Evolutionary conservation across 2,113 vertebrate species (phyloP).

Genomic region (Phrynosoma platyrhinos): DNA sequence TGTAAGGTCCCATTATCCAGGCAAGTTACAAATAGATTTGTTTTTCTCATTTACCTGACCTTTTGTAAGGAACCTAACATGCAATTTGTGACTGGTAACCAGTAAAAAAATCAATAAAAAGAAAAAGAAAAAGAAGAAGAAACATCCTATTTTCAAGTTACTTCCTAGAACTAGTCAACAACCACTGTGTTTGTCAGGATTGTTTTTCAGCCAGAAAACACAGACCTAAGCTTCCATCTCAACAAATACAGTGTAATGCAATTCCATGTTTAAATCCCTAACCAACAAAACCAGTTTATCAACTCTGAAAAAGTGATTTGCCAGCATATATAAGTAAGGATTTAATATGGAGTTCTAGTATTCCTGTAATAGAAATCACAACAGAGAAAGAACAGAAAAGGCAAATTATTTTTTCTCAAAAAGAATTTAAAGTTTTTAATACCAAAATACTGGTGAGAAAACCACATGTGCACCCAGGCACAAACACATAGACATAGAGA

Average conservation of each 20-base stretch:
- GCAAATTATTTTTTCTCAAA: constrained; percentile 16
- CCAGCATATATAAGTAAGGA: too few relatives aligned
- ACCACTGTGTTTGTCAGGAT: background rate
- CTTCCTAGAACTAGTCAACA: background rate
- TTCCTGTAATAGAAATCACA: constrained; percentile 32
- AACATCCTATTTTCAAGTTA: background rate
- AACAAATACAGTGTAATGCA: background rate
- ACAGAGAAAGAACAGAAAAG: constrained; percentile 5
- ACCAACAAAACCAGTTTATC: constrained; percentile 13
- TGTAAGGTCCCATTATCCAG: background rate
- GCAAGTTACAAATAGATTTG: background rate
- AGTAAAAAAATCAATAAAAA: background rate
- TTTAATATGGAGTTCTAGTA: constrained; percentile 18
- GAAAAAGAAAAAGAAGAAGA: background rate
- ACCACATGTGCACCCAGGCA: constrained; percentile 12
- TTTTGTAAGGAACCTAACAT: background rate
- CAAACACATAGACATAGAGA: background rate
- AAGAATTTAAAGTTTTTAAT: background rate
- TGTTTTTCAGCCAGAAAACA: background rate
- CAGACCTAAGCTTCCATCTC: too few relatives aligned
- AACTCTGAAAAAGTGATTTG: constrained; percentile 39
- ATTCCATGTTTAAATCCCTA: constrained; percentile 12
- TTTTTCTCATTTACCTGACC: background rate
- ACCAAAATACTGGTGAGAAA: constrained; percentile 4
- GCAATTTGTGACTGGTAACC: background rate